Evolutionary conservation across 2,888 invertebrate species (phyloP), one percentile per base, ranked within the genome.

Genomic region (Smittia aterrima): DNA sequence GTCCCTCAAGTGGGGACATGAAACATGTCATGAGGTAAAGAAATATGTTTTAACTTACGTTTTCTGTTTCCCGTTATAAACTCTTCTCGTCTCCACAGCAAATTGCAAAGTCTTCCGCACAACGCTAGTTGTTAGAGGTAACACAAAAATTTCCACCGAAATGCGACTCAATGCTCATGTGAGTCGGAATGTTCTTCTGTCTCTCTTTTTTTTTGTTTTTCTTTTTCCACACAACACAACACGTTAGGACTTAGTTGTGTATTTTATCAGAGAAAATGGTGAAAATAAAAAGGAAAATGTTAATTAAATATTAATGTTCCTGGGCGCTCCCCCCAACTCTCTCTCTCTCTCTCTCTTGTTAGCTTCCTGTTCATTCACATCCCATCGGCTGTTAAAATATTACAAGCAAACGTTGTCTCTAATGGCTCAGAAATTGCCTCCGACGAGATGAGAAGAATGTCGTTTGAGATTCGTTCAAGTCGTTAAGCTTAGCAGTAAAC

Each of bases 241-340:
- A n/a, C 16, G 47, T 47, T 6, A 47, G n/a, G 27, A 18, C 20
- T 58, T 58, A 11, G 4, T 20, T 58, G 20, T n/a, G n/a, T 64
- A 13, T 27, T 64, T 64, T 27, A 58, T 58, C 58, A 58, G 58
- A 11, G 11, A 24, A 64, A 64, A 64, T 64, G 58, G 58, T 9
- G 58, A 22, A 20, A 27, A 25, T 9, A 18, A 66, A 66, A 66
- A 40, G 70, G 72, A 72, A 40, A 62, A 40, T 72, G 72, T 62
- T 72, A 72, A 72, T 72, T 72, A 72, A 72, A 62, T 62, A 72
- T 72, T 72, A 72, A 72, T 72, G 72, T 72, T 54, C 22, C 20
- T 70, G 25, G 72, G 62, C 13, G 58, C 9, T 58, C 22, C n/a
- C 18, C 22, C 58, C 13, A 11, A 18, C 16, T 38, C 38, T 38